Evolutionary conservation across 2,888 invertebrate genomes (phyloP).

Genomic region (Eugnorisma glareosa): DNA sequence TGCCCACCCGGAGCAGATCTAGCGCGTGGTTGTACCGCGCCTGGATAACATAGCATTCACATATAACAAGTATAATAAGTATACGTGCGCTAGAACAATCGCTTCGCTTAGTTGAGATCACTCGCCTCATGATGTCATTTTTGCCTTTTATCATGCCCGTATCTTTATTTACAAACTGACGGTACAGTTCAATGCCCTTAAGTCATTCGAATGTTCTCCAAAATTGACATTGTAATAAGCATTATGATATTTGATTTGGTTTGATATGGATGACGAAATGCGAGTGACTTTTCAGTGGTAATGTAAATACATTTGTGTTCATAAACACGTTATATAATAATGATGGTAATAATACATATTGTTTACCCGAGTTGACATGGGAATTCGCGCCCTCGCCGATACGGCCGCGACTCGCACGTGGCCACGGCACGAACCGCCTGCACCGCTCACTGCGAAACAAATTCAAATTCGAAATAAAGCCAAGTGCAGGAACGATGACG

Average conservation of each 20-base stretch:
- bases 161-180: constrained; percentile 31
- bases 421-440: constrained; percentile 20
- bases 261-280: constrained; percentile 39
- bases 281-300: constrained; percentile 38
- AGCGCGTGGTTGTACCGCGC: constrained; percentile 72
- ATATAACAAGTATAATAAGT: not conserved
- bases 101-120: constrained; percentile 31
- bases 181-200: constrained; percentile 59
- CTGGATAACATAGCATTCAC: constrained; percentile 62
- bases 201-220: constrained; percentile 49
- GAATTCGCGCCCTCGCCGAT: constrained; percentile 35
- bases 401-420: constrained; percentile 27
- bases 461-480: constrained; percentile 30
- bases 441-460: constrained; percentile 58
- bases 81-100: constrained; percentile 20
- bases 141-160: constrained; percentile 10
- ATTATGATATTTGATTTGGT: constrained; percentile 41
- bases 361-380: constrained; percentile 63
- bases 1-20: constrained; percentile 68
- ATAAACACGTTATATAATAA: constrained; percentile 52
- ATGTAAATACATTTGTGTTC: constrained; percentile 27
- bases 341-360: constrained; percentile 52
- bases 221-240: constrained; percentile 29
- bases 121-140: constrained; percentile 44
- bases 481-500: not conserved